Evolutionary conservation across 2,888 invertebrate genomes (phyloP).

Genomic region (Dolichomitus sp.): DNA sequence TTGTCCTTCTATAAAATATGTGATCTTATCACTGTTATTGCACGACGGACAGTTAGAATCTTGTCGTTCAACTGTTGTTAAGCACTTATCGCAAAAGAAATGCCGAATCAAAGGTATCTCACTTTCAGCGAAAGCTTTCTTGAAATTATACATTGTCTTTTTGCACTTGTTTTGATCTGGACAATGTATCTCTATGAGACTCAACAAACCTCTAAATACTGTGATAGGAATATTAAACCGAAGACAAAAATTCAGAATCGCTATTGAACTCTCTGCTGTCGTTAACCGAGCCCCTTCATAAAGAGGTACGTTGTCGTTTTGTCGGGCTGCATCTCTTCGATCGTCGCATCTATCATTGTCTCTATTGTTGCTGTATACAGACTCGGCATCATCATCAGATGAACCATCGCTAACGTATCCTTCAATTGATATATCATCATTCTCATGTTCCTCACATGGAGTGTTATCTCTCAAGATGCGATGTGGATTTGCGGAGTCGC

Average conservation of each 20-base stretch:
- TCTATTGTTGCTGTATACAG: neutral
- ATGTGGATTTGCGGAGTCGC: neutral
- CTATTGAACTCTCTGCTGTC: conserved; percentile 29
- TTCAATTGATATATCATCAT: too few species aligned
- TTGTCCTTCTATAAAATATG: conserved; percentile 22
- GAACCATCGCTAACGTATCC: neutral
- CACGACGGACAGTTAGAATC: neutral
- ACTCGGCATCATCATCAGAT: neutral
- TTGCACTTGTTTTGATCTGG: conserved; percentile 3
- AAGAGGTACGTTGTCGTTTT: neutral
- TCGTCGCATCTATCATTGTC: neutral
- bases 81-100: conserved; percentile 21
- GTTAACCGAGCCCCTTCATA: conserved; percentile 40
- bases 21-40: neutral
- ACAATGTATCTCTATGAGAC: conserved; percentile 24
- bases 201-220: conserved; percentile 20
- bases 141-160: conserved; percentile 7
- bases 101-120: conserved; percentile 19
- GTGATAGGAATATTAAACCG: conserved; percentile 22
- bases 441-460: too few species aligned
- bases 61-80: neutral
- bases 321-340: neutral
- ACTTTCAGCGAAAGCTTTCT: conserved; percentile 3
- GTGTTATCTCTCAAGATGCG: neutral
- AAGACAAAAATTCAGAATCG: conserved; percentile 20